These are phyloP conservation scores for Dipodomys ordii DNA, from an alignment of 2,113 vertebrate species.

Conservation along the genomic window DNA sequence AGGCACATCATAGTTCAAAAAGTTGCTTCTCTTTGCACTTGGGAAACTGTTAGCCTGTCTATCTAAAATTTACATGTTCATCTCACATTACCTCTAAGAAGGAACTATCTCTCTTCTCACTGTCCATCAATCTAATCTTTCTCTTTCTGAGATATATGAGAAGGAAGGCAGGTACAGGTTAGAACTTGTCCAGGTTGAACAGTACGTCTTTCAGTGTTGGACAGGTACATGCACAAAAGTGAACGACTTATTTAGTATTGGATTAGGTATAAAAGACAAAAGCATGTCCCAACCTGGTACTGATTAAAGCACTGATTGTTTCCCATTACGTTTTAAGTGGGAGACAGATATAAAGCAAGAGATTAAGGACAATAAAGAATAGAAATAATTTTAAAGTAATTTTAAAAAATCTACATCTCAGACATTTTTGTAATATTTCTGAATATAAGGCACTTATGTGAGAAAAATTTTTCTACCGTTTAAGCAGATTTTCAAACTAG, in stretches of 20 bases:
- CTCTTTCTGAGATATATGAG: neutral
- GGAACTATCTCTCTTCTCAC: conserved; percentile 18
- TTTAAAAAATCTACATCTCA: neutral
- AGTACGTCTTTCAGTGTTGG: neutral
- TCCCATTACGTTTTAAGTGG: neutral
- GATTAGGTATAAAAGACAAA: conserved; percentile 26
- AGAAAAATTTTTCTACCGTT: neutral
- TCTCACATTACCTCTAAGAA: conserved; percentile 51
- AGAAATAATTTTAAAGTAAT: neutral
- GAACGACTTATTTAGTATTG: neutral
- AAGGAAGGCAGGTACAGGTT: conserved; percentile 31
- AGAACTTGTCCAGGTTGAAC: conserved; percentile 40
- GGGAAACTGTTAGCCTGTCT: neutral
- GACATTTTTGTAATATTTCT: neutral
- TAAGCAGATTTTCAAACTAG: conserved; percentile 4
- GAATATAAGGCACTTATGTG: neutral
- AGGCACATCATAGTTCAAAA: conserved; percentile 4
- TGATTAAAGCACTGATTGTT: conserved; percentile 1
- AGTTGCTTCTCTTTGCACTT: conserved; percentile 28
- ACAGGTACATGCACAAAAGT: neutral
- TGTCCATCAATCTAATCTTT: neutral
- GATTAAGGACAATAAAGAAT: conserved; percentile 19
- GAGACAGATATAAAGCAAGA: neutral
- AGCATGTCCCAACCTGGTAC: neutral
- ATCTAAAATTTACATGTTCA: conserved; percentile 54